Evolutionary conservation across 2,888 invertebrate species (phyloP), one percentile per base, ranked within the genome.

Genomic region (Lasiommata megera): DNA sequence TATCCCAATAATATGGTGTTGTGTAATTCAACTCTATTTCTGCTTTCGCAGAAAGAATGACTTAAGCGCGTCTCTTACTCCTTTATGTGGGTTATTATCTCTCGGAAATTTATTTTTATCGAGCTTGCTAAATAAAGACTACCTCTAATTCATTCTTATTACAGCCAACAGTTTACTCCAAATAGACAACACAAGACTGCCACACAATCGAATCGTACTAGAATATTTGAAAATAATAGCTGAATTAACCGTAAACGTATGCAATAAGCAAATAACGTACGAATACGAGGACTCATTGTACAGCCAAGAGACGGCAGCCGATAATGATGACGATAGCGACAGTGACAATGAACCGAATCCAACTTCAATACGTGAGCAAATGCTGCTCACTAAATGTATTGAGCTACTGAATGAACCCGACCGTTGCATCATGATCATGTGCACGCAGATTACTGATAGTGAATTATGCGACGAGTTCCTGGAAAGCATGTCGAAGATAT

Each of bases 401-500:
- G 92, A 92, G 54, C 82, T 94, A 73, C 71, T 96, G 48, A 96
- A 96, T 69, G 94, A 94, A 48, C 82, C 82, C 0, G 84, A 88
- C 1, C 73, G 80, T 1, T 82, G 80, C 56, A 71, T 91, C 0
- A 84, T 91, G 84, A 65, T 66, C 0, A 82, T 83, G 0, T 90
- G 90, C 63, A 71, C 92, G 77, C 68, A 88, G 83, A 70, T 93
- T 86, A 68, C 93, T 85, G 67, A 93, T 66, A 70, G 71, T 67
- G 76, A 92, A 70, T 73, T 92, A 71, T 79, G 77, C 79, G 83
- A 88, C 79, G 87, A 92, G 6, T 91, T 94, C 17, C 82, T 96
- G 44, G 93, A 94, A 67, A 92, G 93, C 9, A 85, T 96, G 60
- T 95, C 95, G 62, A 93, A 94, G 75, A 92, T 98, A 53, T 97